These are phyloP conservation scores for Alethe castanea DNA, from an alignment of 2,113 vertebrate species.

Conservation along the genomic window DNA sequence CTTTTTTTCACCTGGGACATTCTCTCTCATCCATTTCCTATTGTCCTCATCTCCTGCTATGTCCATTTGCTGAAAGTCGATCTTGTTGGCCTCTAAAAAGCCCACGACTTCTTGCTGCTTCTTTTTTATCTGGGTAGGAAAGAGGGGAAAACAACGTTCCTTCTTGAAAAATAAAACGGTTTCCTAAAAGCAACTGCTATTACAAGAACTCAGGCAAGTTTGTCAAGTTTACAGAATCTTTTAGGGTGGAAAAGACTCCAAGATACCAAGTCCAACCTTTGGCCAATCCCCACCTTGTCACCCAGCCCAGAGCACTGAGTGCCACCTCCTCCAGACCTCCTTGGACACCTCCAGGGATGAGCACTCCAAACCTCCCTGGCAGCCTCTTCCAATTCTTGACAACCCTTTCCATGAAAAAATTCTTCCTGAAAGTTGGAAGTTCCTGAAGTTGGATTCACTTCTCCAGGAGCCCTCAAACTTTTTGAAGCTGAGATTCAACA, in stretches of 20 bases:
- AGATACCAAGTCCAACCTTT: neutral
- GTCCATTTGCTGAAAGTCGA: conserved; percentile 91
- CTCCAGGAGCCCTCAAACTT: neutral
- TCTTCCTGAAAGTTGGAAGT: neutral
- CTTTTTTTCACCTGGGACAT: conserved; percentile 93
- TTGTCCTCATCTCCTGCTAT: conserved; percentile 96
- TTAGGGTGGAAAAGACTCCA: neutral
- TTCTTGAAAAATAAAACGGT: neutral
- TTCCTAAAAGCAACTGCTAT: neutral
- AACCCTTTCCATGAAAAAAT: neutral
- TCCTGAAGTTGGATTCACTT: neutral
- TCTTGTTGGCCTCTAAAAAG: conserved; percentile 94
- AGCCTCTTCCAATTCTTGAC: neutral
- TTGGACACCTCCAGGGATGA: neutral
- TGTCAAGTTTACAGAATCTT: neutral
- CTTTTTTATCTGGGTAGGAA: conserved; percentile 89
- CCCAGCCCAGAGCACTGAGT: neutral
- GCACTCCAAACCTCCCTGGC: neutral
- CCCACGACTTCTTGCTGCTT: conserved; percentile 97
- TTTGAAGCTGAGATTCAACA: neutral
- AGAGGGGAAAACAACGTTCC: neutral
- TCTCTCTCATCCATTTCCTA: conserved; percentile 96
- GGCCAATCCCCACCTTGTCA: neutral
- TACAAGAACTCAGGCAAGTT: neutral
- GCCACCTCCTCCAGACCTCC: fast-evolving